Evolutionary conservation across 2,113 vertebrate species (phyloP), one percentile per base, ranked within the genome.

Genomic region (Carollia perspicillata): DNA sequence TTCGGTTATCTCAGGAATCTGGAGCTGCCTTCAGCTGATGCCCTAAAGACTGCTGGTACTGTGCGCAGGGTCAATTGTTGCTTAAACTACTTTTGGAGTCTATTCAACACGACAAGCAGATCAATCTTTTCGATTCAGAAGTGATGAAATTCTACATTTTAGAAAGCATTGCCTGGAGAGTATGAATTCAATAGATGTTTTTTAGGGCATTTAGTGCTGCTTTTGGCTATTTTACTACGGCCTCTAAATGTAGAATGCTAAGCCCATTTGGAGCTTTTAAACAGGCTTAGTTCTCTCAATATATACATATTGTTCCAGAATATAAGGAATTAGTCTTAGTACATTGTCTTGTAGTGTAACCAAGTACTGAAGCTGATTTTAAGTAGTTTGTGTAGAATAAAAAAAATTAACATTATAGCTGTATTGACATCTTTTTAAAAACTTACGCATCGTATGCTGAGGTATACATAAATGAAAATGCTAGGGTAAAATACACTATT

Each of bases 101-200:
- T 98, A 98, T 98, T 98, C 97, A 97, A 98, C 97, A 98, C 97
- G 98, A 99, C 98, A 99, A 98, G 98, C 96, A 98, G 98, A 99
- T 99, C 98, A 99, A 98, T 99, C 98, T 98, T 98, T 98, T 98
- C 98, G 97, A 88, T 98, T 98, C 97, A 97, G 97, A 96, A 97
- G 79, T 98, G 98, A 99, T 98, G 98, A 98, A 98, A 98, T 97
- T 98, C 97, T 98, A 96, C 97, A 96, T 98, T 98, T 98, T 98
- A 98, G 98, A 97, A 98, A 98, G 94, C 2, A 0, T 97, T 97
- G 96, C 97, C 95, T 98, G 85, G 88, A 98, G 96, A 98, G 47
- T 98, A 95, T 97, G 97, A 98, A 98, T 98, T 97, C 95, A 98
- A 96, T 97, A 97, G 97, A 97, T 96, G 33, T 51, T 97, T 94